Evolutionary conservation across 2,797 vertebrate species (phyloP).

Genomic region (Parauchenoglanis ngamensis): DNA sequence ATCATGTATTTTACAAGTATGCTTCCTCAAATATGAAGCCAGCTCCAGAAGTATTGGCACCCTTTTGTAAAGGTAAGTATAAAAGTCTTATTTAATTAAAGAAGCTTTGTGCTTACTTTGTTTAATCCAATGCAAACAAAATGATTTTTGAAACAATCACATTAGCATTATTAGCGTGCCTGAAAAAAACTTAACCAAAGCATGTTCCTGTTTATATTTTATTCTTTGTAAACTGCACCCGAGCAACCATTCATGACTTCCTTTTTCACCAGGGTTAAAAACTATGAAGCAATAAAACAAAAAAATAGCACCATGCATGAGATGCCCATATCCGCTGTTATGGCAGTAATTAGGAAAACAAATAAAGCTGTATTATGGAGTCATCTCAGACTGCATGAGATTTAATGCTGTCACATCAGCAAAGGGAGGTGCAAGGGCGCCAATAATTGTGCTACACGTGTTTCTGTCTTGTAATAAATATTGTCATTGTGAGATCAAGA

Average conservation of each 20-base stretch:
- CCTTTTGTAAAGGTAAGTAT: not conserved
- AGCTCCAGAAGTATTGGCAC: not conserved
- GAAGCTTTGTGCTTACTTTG: not conserved
- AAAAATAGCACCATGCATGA: not conserved
- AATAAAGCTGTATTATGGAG: not conserved
- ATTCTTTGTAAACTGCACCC: not conserved
- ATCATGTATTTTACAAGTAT: conserved; percentile 6
- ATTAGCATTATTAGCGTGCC: not conserved
- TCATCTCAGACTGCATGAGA: not conserved
- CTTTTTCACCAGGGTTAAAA: not conserved
- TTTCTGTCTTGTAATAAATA: not conserved
- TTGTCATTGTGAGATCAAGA: not conserved
- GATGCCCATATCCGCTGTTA: not conserved
- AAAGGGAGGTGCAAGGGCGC: not conserved
- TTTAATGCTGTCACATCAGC: not conserved
- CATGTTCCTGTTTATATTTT: not conserved
- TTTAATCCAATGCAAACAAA: not conserved
- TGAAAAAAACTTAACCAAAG: not conserved
- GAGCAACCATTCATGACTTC: not conserved
- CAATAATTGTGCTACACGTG: not conserved
- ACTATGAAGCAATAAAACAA: too few species aligned
- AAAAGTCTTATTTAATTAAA: not conserved
- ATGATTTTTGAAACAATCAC: not conserved
- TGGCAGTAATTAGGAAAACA: not conserved
- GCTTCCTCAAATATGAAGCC: not conserved